phyloP scores from a whole-genome alignment of 2,113 vertebrate species.

The Anoplopoma fimbria region DNA sequence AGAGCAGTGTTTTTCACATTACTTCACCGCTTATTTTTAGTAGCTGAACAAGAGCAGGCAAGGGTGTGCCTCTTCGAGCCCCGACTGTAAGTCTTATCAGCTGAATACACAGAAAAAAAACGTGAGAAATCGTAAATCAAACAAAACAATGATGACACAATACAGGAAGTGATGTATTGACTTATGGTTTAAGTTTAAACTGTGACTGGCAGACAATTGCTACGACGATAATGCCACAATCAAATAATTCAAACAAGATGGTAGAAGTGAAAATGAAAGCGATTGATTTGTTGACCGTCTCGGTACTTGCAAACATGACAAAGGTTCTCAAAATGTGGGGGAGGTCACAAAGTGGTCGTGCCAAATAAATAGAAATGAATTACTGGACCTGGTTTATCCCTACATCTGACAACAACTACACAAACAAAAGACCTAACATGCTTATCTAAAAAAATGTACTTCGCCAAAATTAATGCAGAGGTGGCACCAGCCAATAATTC shows the following conservation, averaged over 20 bases:
- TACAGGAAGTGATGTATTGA: slow-evolving; percentile 74
- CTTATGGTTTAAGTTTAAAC: slow-evolving; percentile 61
- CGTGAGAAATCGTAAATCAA: slow-evolving; percentile 64
- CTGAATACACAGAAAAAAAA: slow-evolving; percentile 60
- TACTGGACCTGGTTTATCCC: background rate
- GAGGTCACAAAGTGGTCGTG: background rate
- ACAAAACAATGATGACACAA: slow-evolving; percentile 65
- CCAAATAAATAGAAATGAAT: background rate
- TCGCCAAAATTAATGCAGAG: background rate
- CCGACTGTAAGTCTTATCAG: slow-evolving; percentile 75
- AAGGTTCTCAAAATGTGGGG: background rate
- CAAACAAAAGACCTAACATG: too few species aligned
- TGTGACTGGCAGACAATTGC: slow-evolving; percentile 53
- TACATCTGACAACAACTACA: background rate
- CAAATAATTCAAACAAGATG: background rate
- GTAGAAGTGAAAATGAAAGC: background rate
- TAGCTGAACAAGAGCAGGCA: slow-evolving; percentile 76
- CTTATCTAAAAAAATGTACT: too few species aligned
- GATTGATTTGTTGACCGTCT: background rate
- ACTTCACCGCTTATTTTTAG: slow-evolving; percentile 86
- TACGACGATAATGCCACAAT: background rate
- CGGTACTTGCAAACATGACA: background rate
- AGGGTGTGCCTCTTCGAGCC: slow-evolving; percentile 72
- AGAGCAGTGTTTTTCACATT: slow-evolving; percentile 82
- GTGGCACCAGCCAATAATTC: background rate